Conservation (phyloP, 2,888 invertebrate species). For the Merodon equestris region DNA sequence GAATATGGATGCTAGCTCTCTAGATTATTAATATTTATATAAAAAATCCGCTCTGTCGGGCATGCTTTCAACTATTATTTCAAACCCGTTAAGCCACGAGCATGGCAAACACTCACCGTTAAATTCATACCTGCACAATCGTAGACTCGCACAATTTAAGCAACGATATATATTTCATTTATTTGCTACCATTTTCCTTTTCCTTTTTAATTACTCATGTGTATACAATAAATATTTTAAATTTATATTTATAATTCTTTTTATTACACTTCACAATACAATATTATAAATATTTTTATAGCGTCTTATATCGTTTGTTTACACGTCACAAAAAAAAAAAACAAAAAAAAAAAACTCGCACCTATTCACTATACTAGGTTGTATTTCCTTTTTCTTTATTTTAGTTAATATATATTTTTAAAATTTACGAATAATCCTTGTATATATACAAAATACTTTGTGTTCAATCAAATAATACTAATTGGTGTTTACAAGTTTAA, state of each 20-base stretch:
- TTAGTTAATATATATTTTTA: conserved; percentile 31
- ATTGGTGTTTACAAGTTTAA: too few relatives aligned
- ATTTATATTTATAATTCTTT: not conserved
- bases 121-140: too few relatives aligned
- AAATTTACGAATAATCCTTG: conserved; percentile 38
- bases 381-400: not conserved
- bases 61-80: too few relatives aligned
- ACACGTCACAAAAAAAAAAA: not conserved
- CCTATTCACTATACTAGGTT: conserved; percentile 30
- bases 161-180: conserved; percentile 51
- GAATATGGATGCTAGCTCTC: too few relatives aligned
- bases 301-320: conserved; percentile 32
- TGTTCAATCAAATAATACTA: conserved; percentile 32
- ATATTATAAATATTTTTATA: conserved; percentile 48
- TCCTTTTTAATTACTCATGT: conserved; percentile 41
- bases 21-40: too few relatives aligned
- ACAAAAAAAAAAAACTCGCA: conserved; percentile 32
- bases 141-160: conserved; percentile 25
- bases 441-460: conserved; percentile 53
- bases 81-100: too few relatives aligned
- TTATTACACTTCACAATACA: conserved; percentile 46
- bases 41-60: too few relatives aligned
- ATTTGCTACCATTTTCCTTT: conserved; percentile 19
- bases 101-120: too few relatives aligned
- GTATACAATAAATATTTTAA: conserved; percentile 52